Conservation (phyloP, 2,888 invertebrate genomes). For the Homarus gammarus region DNA sequence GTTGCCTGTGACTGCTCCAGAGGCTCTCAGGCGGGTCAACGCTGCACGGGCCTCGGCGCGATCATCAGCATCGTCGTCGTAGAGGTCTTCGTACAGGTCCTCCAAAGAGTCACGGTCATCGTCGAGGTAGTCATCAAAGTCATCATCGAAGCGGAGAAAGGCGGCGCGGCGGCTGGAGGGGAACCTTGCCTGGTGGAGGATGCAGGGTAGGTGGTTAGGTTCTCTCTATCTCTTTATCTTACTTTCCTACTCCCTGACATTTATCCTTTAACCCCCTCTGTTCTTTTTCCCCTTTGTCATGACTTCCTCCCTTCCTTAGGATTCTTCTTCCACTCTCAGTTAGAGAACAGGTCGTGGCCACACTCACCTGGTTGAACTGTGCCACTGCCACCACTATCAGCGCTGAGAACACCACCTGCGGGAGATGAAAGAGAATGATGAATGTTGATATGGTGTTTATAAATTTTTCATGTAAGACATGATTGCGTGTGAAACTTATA, state of each 20-base stretch:
- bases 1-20: constrained; percentile 61
- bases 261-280: not conserved
- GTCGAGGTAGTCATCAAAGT: constrained; percentile 44
- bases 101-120: constrained; percentile 69
- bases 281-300: not conserved
- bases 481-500: no score
- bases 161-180: not conserved
- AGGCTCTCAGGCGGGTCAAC: constrained; percentile 68
- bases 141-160: constrained; percentile 57
- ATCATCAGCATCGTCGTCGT: constrained; percentile 68
- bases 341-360: not conserved
- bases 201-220: not conserved
- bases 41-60: constrained; percentile 67
- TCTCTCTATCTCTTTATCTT: constrained; percentile 20
- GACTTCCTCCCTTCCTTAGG: not conserved
- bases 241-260: constrained; percentile 11
- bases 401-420: constrained; percentile 21
- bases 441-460: no score
- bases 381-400: constrained; percentile 35
- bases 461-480: no score
- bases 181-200: not conserved
- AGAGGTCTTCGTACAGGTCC: constrained; percentile 54
- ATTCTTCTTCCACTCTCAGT: not conserved
- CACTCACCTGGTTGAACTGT: constrained; percentile 46
- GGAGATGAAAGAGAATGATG: not conserved